Base-by-base conservation (phyloP, 2,888 invertebrate genomes). In the Hypsopygia costalis region DNA sequence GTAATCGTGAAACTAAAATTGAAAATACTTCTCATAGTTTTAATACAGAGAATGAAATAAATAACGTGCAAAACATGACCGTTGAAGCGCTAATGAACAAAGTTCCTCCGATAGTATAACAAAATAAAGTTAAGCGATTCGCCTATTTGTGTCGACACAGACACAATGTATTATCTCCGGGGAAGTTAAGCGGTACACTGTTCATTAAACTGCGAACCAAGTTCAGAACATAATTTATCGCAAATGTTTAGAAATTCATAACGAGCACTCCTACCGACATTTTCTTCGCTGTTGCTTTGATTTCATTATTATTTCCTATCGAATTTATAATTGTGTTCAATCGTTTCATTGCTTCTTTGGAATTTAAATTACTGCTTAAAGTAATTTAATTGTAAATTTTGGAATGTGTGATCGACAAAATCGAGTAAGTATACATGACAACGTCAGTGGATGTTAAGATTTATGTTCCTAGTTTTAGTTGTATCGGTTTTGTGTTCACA, bases 101-200 rank as follows among this genome's bases (percentile, higher is more conserved):
- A 47, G 43, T 52, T 52, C 51, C 44, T 16, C 16, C 51, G 51
- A 50, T 54, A 52, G 46, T 47, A 44, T 36, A 38, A 36, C 29
- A 45, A 48, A 52, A 59, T 56, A 53, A 54, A 56, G 55, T 57
- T 56, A 55, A 58, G 49, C 58, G 55, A 46, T 59, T 57, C 57
- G 54, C 52, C 53, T 66, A 67, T 66, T 70, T 69, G 61, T 51
- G 51, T 57, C 55, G 61, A 62, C 66, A 57, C 56, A 58, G 48
- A 54, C 57, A 51, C 52, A 64, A 67, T 73, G 59, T 64, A 71
- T 66, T 67, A 70, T 65, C 62, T 61, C 55, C 59, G 49, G 39
- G 68, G 70, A 71, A 62, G 70, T 72, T 64, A 49, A 62, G 51
- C 52, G 57, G 40, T 58, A 43, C 54, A 43, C 37, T 58, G 67